These are phyloP conservation scores for Orchesella cincta DNA, from an alignment of 1,140 invertebrate genomes.

Conservation along the genomic window DNA sequence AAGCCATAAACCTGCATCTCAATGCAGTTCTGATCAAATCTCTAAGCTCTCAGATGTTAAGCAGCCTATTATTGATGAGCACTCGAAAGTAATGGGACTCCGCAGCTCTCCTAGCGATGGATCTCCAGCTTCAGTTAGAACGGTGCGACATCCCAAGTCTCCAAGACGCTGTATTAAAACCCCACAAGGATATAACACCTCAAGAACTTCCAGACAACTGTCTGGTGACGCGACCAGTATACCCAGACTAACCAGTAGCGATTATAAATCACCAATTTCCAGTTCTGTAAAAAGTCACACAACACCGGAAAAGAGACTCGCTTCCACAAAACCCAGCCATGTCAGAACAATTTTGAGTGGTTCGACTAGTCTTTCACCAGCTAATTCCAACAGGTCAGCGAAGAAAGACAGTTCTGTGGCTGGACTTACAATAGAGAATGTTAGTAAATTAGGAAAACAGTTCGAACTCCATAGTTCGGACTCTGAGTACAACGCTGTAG, in stretches of 20 bases:
- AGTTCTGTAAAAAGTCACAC: not conserved
- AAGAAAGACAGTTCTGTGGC: not conserved
- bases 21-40: not conserved
- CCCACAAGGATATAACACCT: not conserved
- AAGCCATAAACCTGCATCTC: conserved; percentile 31
- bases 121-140: not conserved
- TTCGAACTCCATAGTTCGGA: not conserved
- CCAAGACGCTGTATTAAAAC: not conserved
- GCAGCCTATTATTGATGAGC: not conserved
- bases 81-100: not conserved
- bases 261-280: not conserved
- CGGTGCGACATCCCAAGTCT: conserved; percentile 6
- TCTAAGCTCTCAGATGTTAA: not conserved
- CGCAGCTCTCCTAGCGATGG: not conserved
- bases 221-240: not conserved
- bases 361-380: conserved; percentile 4
- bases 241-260: not conserved
- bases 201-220: not conserved
- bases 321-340: not conserved
- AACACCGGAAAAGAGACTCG: not conserved
- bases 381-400: not conserved
- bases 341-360: not conserved
- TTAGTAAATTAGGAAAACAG: conserved; percentile 1
- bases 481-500: not conserved
- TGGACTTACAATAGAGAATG: conserved; percentile 7